phyloP scores from a whole-genome alignment of 2,888 invertebrate species.

The Mythimna albipuncta region DNA sequence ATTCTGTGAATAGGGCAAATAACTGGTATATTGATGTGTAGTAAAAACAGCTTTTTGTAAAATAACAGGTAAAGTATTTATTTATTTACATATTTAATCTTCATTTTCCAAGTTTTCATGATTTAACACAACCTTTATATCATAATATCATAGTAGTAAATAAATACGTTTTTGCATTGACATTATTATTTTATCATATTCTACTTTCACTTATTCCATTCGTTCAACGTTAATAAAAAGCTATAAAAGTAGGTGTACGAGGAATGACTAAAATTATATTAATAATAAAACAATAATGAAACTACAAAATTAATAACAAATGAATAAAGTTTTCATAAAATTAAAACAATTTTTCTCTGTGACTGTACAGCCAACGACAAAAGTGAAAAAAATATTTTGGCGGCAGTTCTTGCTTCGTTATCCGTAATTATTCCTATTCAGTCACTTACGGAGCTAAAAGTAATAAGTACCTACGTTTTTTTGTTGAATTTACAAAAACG shows the following conservation, averaged over 20 bases:
- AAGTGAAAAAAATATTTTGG: constrained; percentile 8
- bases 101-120: neutral
- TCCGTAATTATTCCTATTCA: constrained; percentile 37
- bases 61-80: neutral
- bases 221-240: constrained; percentile 35
- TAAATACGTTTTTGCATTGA: constrained; percentile 18
- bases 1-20: neutral
- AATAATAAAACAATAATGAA: constrained; percentile 44
- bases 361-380: constrained; percentile 30
- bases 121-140: constrained; percentile 9
- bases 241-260: constrained; percentile 47
- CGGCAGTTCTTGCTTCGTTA: constrained; percentile 5
- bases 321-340: constrained; percentile 30
- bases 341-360: constrained; percentile 21
- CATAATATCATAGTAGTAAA: constrained; percentile 7
- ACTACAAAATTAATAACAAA: constrained; percentile 49
- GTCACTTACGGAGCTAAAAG: constrained; percentile 22
- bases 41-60: neutral
- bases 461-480: constrained; percentile 25
- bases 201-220: constrained; percentile 9
- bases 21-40: neutral
- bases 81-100: neutral
- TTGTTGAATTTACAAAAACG: constrained; percentile 3
- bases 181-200: constrained; percentile 28
- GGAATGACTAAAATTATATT: constrained; percentile 56